Evolutionary conservation across 1,140 invertebrate species (phyloP), one percentile per base, ranked within the genome.

Genomic region (Conopomorpha cramerella): DNA sequence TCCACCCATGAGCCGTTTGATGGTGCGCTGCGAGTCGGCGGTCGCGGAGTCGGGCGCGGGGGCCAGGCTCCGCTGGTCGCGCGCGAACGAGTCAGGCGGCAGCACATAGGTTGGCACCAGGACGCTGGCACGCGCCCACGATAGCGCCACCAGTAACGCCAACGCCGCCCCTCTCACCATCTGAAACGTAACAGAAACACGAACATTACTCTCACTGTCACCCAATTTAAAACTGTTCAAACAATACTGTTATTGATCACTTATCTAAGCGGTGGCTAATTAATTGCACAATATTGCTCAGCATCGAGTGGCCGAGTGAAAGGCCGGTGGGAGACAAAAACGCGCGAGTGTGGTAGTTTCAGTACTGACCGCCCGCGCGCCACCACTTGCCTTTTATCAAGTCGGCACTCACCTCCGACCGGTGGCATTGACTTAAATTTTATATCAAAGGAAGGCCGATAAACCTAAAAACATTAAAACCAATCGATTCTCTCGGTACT

Each of bases 1-100:
- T 33, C 84, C 86, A 16, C 83, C 84, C 27, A 86, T 79, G 38
- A 86, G 56, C 27, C 82, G 68, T 35, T 82, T 81, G 12, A 82
- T 72, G 31, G 77, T 82, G 17, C 81, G 67, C 37, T 79, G 68
- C 16, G 79, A 80, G 39, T 54, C 64, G 17, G 61, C 55, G 19
- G 56, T 31, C 28, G 61, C 49, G 26, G 47, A 45, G 46, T 74
- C 70, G 4, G 55, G 36, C 6, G 46, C 41, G 11, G 49, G 38
- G 17, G 49, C 60, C 36, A 72, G 61, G 40, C 70, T 74, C 39
- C 76, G 63, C 45, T 73, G 76, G 50, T 77, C 76, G 46, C 73
- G 62, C 55, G 61, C 59, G 58, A 79, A 77, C 50, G 77, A 77
- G 38, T 74, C 68, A 36, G 77, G 77, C 54, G 77, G 77, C 59